Base-by-base conservation (phyloP, 2,113 vertebrate species). In the Eubucco bourcierii region DNA sequence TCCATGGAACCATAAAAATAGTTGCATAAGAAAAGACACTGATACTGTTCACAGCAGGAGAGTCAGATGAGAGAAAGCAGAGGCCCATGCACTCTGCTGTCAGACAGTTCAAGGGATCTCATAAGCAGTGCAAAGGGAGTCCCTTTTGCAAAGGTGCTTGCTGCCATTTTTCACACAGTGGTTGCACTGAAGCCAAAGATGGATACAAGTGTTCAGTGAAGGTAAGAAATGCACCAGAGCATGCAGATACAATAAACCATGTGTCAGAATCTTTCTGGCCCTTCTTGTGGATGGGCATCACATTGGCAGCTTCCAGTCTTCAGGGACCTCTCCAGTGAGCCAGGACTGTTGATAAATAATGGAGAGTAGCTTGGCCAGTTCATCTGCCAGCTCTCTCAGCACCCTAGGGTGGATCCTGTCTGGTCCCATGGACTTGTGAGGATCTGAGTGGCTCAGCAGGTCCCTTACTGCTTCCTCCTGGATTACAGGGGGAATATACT, bases 151-250 rank as follows among this genome's bases (percentile, higher is more conserved):
- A 39, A 39, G 37, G 37, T 39, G 37, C 37, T 39, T 39, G 37
- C 37, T 39, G 3, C n/a, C 34, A 6, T 21, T 76, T 63, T 27
- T 27, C 53, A 14, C 1, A 13, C 28, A 0, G 0, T 21, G 15
- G 41, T 34, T 47, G 53, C 28, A 50, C 28, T 59, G 72, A 75
- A 72, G 41, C 19, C 76, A 60, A 24, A 13, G 33, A 85, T 73
- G 46, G 50, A n/a, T 10, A 31, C 0, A 0, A 0, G 4, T 46
- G 23, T 20, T 70, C 59, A 44, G 46, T 4, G n/a, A 58, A 46
- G n/a, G 52, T 24, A 47, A 73, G 71, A 21, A 59, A 55, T 53
- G 33, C 12, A 25, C 31, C 64, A 58, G 25, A 72, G 61, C 14
- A 39, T 1, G 9, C 31, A 19, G 55, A 56, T 77, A 59, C 28